Evolutionary conservation across 2,113 vertebrate genomes (phyloP).

Genomic region (Dicaeum eximium): DNA sequence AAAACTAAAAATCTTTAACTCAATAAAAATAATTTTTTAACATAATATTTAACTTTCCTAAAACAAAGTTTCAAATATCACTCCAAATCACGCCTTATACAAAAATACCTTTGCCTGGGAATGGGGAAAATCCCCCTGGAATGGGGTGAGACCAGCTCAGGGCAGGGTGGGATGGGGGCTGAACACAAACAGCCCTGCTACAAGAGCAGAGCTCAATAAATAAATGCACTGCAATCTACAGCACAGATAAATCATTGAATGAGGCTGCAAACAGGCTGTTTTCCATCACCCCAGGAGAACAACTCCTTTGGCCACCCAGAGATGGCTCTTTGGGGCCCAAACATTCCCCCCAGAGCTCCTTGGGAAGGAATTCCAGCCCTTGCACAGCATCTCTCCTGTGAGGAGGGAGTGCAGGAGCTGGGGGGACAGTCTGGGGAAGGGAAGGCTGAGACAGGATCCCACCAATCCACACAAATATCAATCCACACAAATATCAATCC

Average conservation of each 20-base stretch:
- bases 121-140: neutral
- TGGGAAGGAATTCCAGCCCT: neutral
- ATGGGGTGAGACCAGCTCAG: accelerated
- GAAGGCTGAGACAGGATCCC: neutral
- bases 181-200: neutral
- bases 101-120: neutral
- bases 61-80: too few species aligned
- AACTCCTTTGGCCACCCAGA: neutral
- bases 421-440: neutral
- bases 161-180: neutral
- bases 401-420: neutral
- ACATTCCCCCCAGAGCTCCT: neutral
- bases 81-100: too few species aligned
- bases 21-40: too few species aligned
- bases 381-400: neutral
- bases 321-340: neutral
- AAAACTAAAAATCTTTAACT: too few species aligned
- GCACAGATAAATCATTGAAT: neutral
- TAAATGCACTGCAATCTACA: neutral
- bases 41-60: too few species aligned
- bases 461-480: too few species aligned
- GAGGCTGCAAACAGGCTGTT: neutral
- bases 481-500: neutral
- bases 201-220: neutral
- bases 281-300: neutral